Evolutionary conservation across 2,113 vertebrate genomes (phyloP).

Genomic region (Pycnonotus jocosus): DNA sequence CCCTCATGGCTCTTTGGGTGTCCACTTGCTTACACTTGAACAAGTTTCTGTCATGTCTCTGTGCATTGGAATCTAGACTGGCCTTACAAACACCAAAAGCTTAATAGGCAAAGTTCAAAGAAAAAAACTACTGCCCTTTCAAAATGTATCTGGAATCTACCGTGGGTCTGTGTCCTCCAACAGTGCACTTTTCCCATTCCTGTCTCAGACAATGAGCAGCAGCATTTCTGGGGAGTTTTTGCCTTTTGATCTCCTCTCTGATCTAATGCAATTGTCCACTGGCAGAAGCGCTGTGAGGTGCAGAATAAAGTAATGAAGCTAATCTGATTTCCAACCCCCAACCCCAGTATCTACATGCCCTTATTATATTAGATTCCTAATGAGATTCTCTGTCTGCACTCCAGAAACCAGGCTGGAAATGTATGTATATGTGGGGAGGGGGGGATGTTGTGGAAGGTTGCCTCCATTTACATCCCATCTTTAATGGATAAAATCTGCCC

Average conservation of each 20-base stretch:
- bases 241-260: slow-evolving; percentile 88
- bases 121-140: not conserved
- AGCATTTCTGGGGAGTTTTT: slow-evolving; percentile 78
- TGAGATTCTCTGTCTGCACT: slow-evolving; percentile 88
- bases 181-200: not conserved
- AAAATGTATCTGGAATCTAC: not conserved
- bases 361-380: slow-evolving; percentile 99
- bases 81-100: not conserved
- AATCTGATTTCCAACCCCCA: slow-evolving; percentile 93
- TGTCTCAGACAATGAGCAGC: slow-evolving; percentile 58
- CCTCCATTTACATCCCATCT: slow-evolving; percentile 92
- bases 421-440: slow-evolving; percentile 40
- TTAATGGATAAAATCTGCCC: slow-evolving; percentile 91
- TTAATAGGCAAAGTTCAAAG: not conserved
- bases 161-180: not conserved
- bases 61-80: not conserved
- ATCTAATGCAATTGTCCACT: slow-evolving; percentile 97
- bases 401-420: slow-evolving; percentile 75
- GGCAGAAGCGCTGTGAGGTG: slow-evolving; percentile 89
- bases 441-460: slow-evolving; percentile 74
- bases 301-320: slow-evolving; percentile 98
- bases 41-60: not conserved
- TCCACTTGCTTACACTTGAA: not conserved
- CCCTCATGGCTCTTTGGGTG: not conserved
- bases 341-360: slow-evolving; percentile 90